Evolutionary conservation across 2,888 invertebrate genomes (phyloP), one percentile per base, ranked within the genome.

Genomic region (Malthinus flaveolus): DNA sequence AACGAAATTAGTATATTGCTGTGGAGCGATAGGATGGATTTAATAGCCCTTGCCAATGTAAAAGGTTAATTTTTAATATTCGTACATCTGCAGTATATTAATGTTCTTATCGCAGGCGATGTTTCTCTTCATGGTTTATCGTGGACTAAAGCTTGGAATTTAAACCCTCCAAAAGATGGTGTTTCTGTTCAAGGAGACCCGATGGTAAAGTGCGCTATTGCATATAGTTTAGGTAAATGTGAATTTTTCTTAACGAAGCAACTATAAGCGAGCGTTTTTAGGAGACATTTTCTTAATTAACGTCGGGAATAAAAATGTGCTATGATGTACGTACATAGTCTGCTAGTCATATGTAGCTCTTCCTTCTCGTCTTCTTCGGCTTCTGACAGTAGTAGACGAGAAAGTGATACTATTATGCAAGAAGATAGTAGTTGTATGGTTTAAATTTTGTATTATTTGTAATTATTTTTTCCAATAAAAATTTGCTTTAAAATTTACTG

Each of bases 1-100:
- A 85, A 87, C 57, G 89, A 91, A 79, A 89, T 96, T 8, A 89
- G 89, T 68, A 80, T 88, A 46, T 91, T 97, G 90, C 87, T 90
- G 68, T 97, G 97, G 96, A 95, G 94, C 63, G 91, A 94, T 63
- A 90, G 92, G 73, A 91, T 96, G 86, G 97, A 97, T 81, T 84
- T 97, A 46, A 83, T 97, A 64, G 95, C 95, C 6, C 81, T 95
- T 56, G 91, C 93, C 42, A 95, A 93, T 76, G 82, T 85, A 49
- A 91, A 90, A 86, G 92, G 92, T 90, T 76, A 68, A 12, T 35
- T 35, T 4, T 36, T 23, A 13, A 55, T 37, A 39, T 33, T 34
- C 23, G 10, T 23, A 11, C 37, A 33, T 33, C 15, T 42, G n/a
- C 1, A 4, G 4, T 1, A 1, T 13, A 12, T 9, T 1, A 3